These are phyloP conservation scores for Hydriomena furcata DNA, from an alignment of 2,888 invertebrate genomes.

Conservation along the genomic window DNA sequence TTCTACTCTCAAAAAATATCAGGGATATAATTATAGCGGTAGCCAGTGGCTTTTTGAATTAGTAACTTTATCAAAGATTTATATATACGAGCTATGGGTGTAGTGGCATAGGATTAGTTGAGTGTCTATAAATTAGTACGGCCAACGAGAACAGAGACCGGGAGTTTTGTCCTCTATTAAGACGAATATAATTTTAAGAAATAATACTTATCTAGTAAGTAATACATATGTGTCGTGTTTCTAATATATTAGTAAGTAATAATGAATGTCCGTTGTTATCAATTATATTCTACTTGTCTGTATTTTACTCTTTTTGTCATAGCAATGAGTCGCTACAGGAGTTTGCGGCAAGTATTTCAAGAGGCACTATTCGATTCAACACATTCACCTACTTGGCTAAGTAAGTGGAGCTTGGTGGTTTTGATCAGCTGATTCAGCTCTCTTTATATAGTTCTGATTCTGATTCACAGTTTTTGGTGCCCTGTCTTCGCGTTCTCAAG, in stretches of 20 bases:
- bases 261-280: slow-evolving; percentile 9
- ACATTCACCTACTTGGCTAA: not conserved
- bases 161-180: not conserved
- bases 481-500: too few relatives aligned
- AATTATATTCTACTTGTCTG: not conserved
- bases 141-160: slow-evolving; percentile 17
- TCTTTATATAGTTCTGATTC: not conserved
- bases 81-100: slow-evolving; percentile 70
- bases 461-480: not conserved
- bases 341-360: not conserved
- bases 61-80: slow-evolving; percentile 69
- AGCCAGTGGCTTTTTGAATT: slow-evolving; percentile 69
- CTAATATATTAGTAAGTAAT: slow-evolving; percentile 14
- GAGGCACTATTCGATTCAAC: not conserved
- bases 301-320: slow-evolving; percentile 10
- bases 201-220: slow-evolving; percentile 15
- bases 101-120: slow-evolving; percentile 61
- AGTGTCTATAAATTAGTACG: slow-evolving; percentile 21
- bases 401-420: not conserved
- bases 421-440: not conserved
- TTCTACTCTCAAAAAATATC: slow-evolving; percentile 56
- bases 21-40: slow-evolving; percentile 64
- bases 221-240: slow-evolving; percentile 25
- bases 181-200: slow-evolving; percentile 12
- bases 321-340: slow-evolving; percentile 3